A percentile compares a stretch with the other conserved stretches of the same genome.
Evolutionary conservation across 2,113 vertebrate genomes (phyloP).

Genomic region (Pica pica): DNA sequence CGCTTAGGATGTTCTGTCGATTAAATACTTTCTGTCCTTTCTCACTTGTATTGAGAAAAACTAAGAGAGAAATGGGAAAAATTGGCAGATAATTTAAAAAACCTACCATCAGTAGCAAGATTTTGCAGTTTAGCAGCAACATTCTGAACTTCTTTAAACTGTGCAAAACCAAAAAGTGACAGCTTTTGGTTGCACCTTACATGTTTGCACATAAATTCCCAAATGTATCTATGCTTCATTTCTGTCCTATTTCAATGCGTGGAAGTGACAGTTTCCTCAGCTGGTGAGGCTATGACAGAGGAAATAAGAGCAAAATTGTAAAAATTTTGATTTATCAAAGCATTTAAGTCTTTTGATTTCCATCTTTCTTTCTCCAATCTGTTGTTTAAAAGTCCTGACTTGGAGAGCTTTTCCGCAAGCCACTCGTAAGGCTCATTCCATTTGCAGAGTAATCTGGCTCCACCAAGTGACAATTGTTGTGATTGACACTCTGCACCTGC

Average conservation of each 20-base stretch:
- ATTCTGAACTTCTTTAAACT: not conserved
- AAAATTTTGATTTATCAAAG: not conserved
- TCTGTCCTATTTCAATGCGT: not conserved
- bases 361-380: not conserved
- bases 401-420: not conserved
- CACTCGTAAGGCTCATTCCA: accelerated
- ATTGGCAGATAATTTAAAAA: not conserved
- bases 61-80: not conserved
- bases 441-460: slow-evolving; percentile 64
- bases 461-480: slow-evolving; percentile 62
- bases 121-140: not conserved
- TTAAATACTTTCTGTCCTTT: not conserved
- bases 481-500: not conserved
- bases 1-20: not conserved
- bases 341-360: not conserved
- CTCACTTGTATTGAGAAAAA: not conserved
- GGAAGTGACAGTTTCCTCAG: not conserved
- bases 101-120: not conserved
- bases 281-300: not conserved
- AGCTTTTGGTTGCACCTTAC: not conserved
- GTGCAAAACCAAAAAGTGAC: not conserved
- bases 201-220: not conserved
- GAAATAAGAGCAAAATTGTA: not conserved
- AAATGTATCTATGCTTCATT: not conserved
- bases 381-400: not conserved